Evolutionary conservation across 1,140 invertebrate species (phyloP), one percentile per base, ranked within the genome.

Genomic region (Mya arenaria): DNA sequence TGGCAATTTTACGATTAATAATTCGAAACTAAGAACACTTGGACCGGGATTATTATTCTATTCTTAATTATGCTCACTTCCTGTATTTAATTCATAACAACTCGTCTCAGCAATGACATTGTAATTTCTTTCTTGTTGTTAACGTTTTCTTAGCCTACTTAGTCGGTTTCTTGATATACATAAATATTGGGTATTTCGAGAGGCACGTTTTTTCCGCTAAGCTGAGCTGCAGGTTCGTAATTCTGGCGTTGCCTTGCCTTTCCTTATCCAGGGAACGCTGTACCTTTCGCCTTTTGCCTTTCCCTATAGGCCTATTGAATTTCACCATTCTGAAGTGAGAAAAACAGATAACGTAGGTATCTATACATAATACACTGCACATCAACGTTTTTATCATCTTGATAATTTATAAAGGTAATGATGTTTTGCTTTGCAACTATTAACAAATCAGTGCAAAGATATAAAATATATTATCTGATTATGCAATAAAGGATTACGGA

Each of bases 241-340:
- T 58, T 25, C 17, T 56, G 63, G 1, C 52, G 1, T 44, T 80
- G 63, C 19, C 65, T 39, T 69, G 55, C 48, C 32, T 55, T 36
- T 44, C 69, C 56, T 39, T 69, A 58, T 41, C 41, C 63, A n/a
- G 66, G 62, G 37, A 65, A 77, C 13, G 30, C 62, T n/a, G 60
- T 4, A 19, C 60, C 60, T 55, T 77, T 77, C 15, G 62, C 58
- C 34, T 77, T 65, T 28, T 48, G 62, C 19, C 60, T 30, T 52
- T 77, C 74, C 25, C 74, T 60, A 44, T 77, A 65, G n/a, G 60
- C 62, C n/a, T 77, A 65, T 52, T 77, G 74, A 19, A 65, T 77
- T 44, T 77, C 74, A 17, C 60, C 74, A 77, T 77, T 30, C 41
- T 65, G 32, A 72, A 72, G 37, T 44, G 28, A 69, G 36, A 65